Evolutionary conservation across 1,140 invertebrate species (phyloP).

Genomic region (Ridgeia piscesae): DNA sequence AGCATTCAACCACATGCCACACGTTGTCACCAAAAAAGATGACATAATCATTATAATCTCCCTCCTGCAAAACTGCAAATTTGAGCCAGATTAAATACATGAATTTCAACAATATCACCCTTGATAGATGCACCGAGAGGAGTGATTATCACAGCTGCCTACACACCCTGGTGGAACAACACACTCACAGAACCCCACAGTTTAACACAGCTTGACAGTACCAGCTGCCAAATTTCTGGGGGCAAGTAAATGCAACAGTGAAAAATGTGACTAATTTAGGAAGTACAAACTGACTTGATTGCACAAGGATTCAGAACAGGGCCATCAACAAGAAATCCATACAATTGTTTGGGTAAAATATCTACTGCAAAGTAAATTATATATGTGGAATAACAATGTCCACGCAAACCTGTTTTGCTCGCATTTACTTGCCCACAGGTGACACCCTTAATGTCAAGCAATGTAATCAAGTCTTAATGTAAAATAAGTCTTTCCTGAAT

Average conservation of each 20-base stretch:
- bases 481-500: background rate
- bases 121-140: background rate
- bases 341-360: background rate
- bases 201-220: background rate
- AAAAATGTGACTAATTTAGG: background rate
- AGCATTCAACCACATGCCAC: background rate
- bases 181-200: background rate
- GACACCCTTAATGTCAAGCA: background rate
- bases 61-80: background rate
- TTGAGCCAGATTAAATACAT: background rate
- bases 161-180: background rate
- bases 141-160: background rate
- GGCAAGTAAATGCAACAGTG: background rate
- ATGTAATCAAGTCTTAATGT: background rate
- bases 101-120: background rate
- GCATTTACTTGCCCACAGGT: background rate
- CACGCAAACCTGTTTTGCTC: too few species aligned
- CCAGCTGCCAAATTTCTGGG: background rate
- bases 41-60: background rate
- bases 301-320: too few species aligned
- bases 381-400: background rate
- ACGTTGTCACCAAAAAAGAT: background rate
- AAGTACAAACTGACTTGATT: too few species aligned
- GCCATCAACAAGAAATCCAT: background rate
- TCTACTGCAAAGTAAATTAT: background rate